phyloP scores from a whole-genome alignment of 2,113 vertebrate genomes.

The Oxyura jamaicensis region DNA sequence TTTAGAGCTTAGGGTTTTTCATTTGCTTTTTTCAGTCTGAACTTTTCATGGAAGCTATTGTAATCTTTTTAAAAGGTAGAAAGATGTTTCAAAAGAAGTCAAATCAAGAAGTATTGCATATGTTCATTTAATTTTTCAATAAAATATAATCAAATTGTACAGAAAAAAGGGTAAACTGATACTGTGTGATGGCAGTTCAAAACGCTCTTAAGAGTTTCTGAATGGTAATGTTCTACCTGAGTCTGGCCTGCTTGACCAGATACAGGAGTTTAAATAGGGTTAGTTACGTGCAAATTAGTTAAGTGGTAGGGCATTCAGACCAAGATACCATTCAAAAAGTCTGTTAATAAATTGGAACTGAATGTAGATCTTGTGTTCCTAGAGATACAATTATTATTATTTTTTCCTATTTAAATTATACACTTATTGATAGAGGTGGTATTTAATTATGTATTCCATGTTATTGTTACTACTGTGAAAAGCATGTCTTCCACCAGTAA shows the following conservation, averaged over 20 bases:
- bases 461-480: not conserved
- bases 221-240: not conserved
- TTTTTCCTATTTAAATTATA: not conserved
- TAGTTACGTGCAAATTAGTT: not conserved
- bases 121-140: not conserved
- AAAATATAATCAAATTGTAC: not conserved
- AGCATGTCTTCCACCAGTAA: not conserved
- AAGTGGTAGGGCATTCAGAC: not conserved
- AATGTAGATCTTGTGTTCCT: not conserved
- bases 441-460: not conserved
- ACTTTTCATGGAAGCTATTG: conserved; percentile 60
- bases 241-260: not conserved
- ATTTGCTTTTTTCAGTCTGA: conserved; percentile 67
- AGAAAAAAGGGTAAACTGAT: not conserved
- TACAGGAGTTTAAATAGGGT: not conserved
- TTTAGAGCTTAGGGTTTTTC: conserved; percentile 38
- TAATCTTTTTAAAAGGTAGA: conserved; percentile 37
- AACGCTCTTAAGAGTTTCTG: not conserved
- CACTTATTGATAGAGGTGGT: not conserved
- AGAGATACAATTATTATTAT: not conserved
- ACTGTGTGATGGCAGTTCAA: not conserved
- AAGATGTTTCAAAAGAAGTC: conserved; percentile 49
- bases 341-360: not conserved
- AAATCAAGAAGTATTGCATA: conserved; percentile 23
- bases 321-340: not conserved